These are phyloP conservation scores for Tetragnatha versicolor DNA, from an alignment of 1,140 invertebrate genomes.

Conservation along the genomic window DNA sequence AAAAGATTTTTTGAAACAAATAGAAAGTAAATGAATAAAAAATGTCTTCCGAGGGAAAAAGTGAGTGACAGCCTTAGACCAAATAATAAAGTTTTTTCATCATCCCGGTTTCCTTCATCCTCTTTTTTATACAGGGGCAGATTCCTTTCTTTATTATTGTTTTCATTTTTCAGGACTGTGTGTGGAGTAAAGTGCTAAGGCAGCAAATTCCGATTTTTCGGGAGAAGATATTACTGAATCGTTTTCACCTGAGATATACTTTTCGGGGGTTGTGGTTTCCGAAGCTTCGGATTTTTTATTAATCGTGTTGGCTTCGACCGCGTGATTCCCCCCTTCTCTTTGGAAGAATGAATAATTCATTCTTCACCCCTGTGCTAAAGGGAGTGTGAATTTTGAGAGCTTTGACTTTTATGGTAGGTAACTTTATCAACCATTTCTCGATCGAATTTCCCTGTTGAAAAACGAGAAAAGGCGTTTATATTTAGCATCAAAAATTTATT, in stretches of 20 bases:
- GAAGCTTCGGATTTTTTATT: not conserved
- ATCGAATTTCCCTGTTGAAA: too few species aligned
- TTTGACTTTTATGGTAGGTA: too few species aligned
- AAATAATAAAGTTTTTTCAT: conserved; percentile 40
- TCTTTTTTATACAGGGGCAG: not conserved
- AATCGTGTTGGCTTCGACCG: too few species aligned
- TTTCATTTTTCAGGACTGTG: not conserved
- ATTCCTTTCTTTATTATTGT: too few species aligned
- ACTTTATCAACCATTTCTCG: too few species aligned
- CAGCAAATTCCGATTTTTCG: conserved; percentile 16
- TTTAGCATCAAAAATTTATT: too few species aligned
- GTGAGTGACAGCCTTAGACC: conserved; percentile 34
- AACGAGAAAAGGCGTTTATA: too few species aligned
- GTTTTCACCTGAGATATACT: conserved; percentile 4
- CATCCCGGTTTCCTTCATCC: not conserved
- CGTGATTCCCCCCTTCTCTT: too few species aligned
- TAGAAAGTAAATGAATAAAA: conserved; percentile 44
- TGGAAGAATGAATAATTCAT: too few species aligned
- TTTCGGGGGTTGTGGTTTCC: not conserved
- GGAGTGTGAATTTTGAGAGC: too few species aligned
- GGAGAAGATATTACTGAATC: conserved; percentile 40
- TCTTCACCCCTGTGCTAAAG: too few species aligned
- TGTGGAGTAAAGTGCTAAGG: conserved; percentile 3
- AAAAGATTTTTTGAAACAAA: conserved; percentile 14
- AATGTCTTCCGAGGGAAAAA: not conserved